A percentile compares a stretch with the other conserved stretches of the same genome.
These are phyloP conservation scores for Tholera decimalis DNA, from an alignment of 2,888 invertebrate species.

Conservation along the genomic window DNA sequence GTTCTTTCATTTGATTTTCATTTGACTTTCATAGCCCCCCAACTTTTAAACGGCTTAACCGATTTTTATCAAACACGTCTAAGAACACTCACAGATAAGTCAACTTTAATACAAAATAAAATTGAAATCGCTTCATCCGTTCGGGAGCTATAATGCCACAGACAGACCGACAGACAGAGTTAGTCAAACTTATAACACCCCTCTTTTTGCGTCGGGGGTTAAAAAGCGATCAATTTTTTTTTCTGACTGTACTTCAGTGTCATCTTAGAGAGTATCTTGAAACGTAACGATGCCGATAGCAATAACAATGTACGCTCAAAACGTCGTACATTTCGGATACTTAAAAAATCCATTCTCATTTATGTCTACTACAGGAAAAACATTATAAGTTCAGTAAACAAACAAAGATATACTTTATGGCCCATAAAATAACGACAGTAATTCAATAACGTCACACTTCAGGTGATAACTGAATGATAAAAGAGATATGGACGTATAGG, in stretches of 20 bases:
- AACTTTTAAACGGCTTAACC: too few species aligned
- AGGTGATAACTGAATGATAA: constrained; percentile 36
- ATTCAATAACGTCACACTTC: constrained; percentile 41
- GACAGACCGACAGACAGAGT: too few species aligned
- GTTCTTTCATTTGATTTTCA: too few species aligned
- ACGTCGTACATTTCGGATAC: constrained; percentile 7
- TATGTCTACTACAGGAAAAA: constrained; percentile 19
- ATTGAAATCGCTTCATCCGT: too few species aligned
- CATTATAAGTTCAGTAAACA: constrained; percentile 26
- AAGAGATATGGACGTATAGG: constrained; percentile 12
- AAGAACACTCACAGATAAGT: too few species aligned
- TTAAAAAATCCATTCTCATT: neutral
- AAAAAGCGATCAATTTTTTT: neutral
- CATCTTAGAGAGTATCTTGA: constrained; percentile 3
- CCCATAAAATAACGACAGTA: constrained; percentile 38
- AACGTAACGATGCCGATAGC: neutral
- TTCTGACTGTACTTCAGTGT: neutral
- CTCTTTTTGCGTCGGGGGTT: too few species aligned
- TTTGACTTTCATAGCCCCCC: too few species aligned
- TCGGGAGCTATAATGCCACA: too few species aligned
- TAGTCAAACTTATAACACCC: too few species aligned
- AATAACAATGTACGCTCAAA: constrained; percentile 6
- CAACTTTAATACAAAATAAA: too few species aligned
- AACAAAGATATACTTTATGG: constrained; percentile 44
- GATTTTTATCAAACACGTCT: too few species aligned